These are phyloP conservation scores for Xiphophorus couchianus DNA, from an alignment of 2,113 vertebrate genomes.

Conservation along the genomic window DNA sequence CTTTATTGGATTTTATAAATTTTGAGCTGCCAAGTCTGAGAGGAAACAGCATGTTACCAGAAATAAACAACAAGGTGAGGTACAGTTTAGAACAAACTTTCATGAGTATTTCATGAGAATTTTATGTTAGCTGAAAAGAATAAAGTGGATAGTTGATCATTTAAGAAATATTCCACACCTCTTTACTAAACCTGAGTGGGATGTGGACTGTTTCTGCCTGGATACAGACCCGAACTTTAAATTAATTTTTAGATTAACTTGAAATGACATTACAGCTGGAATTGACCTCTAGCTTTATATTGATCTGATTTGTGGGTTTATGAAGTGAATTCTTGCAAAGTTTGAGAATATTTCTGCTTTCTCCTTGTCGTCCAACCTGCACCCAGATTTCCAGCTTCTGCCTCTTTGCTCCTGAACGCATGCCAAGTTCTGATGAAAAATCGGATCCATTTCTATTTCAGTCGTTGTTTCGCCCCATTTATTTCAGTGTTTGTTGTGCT, in stretches of 20 bases:
- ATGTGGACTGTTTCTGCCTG: constrained; percentile 3
- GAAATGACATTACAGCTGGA: background rate
- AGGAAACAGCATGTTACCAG: constrained; percentile 77
- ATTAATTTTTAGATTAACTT: background rate
- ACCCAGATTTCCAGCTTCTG: constrained; percentile 6
- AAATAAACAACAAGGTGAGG: constrained; percentile 84
- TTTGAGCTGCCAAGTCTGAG: constrained; percentile 38
- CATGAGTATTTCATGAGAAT: background rate
- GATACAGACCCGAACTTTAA: constrained; percentile 27
- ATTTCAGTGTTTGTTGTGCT: constrained; percentile 57
- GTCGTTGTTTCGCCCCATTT: constrained; percentile 57
- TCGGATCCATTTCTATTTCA: constrained; percentile 74
- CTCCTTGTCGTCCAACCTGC: constrained; percentile 20
- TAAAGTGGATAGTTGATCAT: too few relatives aligned
- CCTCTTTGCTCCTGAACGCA: constrained; percentile 19
- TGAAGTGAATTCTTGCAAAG: background rate
- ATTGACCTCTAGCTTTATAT: background rate
- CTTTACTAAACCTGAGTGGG: background rate
- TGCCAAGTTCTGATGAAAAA: constrained; percentile 65
- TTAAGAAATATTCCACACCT: background rate
- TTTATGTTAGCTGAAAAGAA: background rate
- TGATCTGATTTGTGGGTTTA: background rate
- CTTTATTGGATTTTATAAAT: constrained; percentile 61
- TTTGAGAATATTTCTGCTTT: constrained; percentile 2
- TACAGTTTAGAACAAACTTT: background rate